Base-by-base conservation (phyloP, 2,888 invertebrate genomes). In the Luperina testacea region DNA sequence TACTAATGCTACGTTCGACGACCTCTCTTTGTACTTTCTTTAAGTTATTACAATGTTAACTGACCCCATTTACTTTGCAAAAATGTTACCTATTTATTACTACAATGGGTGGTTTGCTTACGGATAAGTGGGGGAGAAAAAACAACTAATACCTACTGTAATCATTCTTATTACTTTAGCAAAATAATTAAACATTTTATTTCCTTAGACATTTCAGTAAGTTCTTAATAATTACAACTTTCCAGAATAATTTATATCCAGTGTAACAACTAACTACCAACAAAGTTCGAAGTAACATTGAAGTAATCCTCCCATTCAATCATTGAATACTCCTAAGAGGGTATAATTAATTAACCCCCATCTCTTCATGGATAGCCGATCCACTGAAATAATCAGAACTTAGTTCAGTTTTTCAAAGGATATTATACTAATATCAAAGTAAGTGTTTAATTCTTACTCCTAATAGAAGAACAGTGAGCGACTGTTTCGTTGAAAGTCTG, bases 311-410 rank as follows among this genome's bases (percentile, higher is more conserved):
- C 32, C 71, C 38, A 80, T 83, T 85, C 53, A 79, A 64, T n/a
- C 65, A 69, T 48, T 77, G 73, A 77, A 70, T 53, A 73, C 73
- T 79, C 79, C 70, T 75, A 48, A 78, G 42, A 51, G 71, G 64
- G 45, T 73, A 42, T 87, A 76, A 87, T 85, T 83, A 87, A 85
- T 87, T 79, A 85, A 75, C 72, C 38, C 71, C n/a, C 61, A 65
- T 72, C 63, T 72, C 61, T 76, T 76, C 53, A 82, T 71, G 74
- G 78, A 74, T 81, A 69, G 61, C 74, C 32, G 15, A 75, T 71
- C 82, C 76, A 80, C 74, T 80, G 75, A 82, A 82, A 79, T 79
- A 77, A 77, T 84, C 65, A 74, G 65, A 84, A 82, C 79, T 84
- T 74, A 57, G 57, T 68, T 42, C 68, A 75, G 77, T 71, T 63